A percentile compares a stretch with the other conserved stretches of the same genome.
Evolutionary conservation across 2,797 vertebrate genomes (phyloP).

Genomic region (Catamblyrhynchus diadema): DNA sequence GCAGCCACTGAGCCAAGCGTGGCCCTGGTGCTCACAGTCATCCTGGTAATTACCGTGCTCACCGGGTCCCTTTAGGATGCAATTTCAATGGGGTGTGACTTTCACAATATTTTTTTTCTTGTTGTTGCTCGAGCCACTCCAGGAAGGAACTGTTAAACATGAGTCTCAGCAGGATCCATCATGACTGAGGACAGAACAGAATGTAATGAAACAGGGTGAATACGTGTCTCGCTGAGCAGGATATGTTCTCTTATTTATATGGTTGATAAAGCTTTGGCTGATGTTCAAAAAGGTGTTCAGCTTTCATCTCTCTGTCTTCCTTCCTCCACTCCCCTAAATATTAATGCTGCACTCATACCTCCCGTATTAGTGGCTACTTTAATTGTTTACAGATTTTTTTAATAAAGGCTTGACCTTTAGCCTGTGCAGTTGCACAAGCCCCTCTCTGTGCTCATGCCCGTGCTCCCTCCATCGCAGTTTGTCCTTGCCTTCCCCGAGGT

Average conservation of each 20-base stretch:
- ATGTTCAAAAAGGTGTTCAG: slow-evolving; percentile 62
- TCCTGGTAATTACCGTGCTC: slow-evolving; percentile 19
- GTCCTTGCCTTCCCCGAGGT: not conserved
- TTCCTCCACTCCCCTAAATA: slow-evolving; percentile 39
- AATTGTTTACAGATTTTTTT: slow-evolving; percentile 8
- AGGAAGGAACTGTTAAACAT: slow-evolving; percentile 68
- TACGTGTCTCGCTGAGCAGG: slow-evolving; percentile 57
- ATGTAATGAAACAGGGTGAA: slow-evolving; percentile 59
- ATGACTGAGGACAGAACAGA: slow-evolving; percentile 62
- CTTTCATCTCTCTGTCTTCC: slow-evolving; percentile 65
- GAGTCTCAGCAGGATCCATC: slow-evolving; percentile 70
- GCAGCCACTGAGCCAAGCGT: not conserved
- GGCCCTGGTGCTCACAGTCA: slow-evolving; percentile 19
- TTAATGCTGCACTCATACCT: slow-evolving; percentile 17
- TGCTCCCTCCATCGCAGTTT: not conserved
- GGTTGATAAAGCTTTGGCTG: slow-evolving; percentile 63
- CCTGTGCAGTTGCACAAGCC: slow-evolving; percentile 8
- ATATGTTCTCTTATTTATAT: slow-evolving; percentile 61
- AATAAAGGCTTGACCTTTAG: slow-evolving; percentile 35
- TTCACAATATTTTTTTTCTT: slow-evolving; percentile 66
- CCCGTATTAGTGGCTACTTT: not conserved
- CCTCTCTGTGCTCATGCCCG: not conserved
- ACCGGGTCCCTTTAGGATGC: slow-evolving; percentile 59
- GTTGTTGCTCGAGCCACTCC: slow-evolving; percentile 53
- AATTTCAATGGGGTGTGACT: slow-evolving; percentile 65